Evolutionary conservation across 2,113 vertebrate genomes (phyloP).

Genomic region (Pomatorhinus ruficollis): DNA sequence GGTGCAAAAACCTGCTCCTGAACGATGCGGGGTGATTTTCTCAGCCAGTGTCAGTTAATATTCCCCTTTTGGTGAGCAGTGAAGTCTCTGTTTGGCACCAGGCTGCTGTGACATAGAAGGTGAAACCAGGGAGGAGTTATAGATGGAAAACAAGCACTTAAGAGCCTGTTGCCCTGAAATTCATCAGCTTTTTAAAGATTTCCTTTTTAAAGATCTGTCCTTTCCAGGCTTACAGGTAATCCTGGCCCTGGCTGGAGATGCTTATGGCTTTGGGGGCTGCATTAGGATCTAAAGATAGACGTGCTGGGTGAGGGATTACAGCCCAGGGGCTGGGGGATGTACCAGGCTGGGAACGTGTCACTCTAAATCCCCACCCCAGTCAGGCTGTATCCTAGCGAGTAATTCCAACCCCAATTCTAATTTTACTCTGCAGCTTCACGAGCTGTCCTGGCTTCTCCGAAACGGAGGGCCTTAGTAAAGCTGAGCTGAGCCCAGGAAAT

Average conservation of each 20-base stretch:
- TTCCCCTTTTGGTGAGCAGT: neutral
- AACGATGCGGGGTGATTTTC: neutral
- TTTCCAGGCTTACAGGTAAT: conserved; percentile 4
- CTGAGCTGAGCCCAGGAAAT: neutral
- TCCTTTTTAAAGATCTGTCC: neutral
- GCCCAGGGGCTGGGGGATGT: neutral
- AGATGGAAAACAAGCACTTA: neutral
- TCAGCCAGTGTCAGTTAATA: neutral
- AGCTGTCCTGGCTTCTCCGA: neutral
- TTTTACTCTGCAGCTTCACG: neutral
- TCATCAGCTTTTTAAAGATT: neutral
- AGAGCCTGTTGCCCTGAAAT: neutral
- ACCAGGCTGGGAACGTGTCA: neutral
- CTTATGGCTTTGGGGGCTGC: neutral
- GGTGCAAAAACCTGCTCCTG: neutral
- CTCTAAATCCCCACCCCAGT: neutral
- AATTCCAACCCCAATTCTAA: neutral
- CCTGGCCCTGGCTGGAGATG: neutral
- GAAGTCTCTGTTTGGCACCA: neutral
- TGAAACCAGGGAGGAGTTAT: neutral
- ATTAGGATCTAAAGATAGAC: neutral
- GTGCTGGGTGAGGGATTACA: neutral
- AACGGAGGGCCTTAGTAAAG: neutral
- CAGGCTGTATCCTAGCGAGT: neutral
- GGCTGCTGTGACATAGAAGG: neutral